Evolutionary conservation across 2,113 vertebrate genomes (phyloP).

Genomic region (Lucifuga dentata): DNA sequence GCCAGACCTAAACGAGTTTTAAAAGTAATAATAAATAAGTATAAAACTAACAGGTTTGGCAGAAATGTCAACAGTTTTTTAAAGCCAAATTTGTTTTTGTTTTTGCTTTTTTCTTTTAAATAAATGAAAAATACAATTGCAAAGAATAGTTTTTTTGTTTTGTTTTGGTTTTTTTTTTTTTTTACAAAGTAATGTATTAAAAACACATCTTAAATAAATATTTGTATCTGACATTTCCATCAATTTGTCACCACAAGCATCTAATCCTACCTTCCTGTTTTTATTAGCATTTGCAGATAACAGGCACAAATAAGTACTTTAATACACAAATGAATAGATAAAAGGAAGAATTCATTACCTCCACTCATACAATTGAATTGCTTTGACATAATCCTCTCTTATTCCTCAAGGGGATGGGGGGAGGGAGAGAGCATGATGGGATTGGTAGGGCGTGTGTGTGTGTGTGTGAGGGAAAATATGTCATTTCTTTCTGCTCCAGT

Average conservation of each 20-base stretch:
- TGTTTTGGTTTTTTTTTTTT: no score
- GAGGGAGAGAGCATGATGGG: conserved; percentile 63
- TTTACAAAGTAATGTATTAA: no score
- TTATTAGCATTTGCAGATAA: conserved; percentile 52
- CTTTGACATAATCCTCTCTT: conserved; percentile 80
- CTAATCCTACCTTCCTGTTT: conserved; percentile 4
- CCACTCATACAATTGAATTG: conserved; percentile 76
- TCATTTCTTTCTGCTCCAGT: conserved; percentile 52
- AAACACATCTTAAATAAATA: neutral
- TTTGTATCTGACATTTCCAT: conserved; percentile 7
- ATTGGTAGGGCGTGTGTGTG: conserved; percentile 34
- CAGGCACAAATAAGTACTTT: conserved; percentile 54
- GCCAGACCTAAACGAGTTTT: no score
- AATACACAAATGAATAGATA: conserved; percentile 73
- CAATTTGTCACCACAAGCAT: conserved; percentile 24
- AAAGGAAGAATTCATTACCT: conserved; percentile 74
- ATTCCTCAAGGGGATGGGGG: conserved; percentile 78
- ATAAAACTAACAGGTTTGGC: no score
- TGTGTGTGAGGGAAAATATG: conserved; percentile 45
- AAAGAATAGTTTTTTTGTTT: no score
- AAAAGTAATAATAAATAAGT: no score
- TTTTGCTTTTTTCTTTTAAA: no score
- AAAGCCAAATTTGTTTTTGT: no score
- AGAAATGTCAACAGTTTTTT: no score
- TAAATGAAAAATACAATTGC: no score